A percentile compares a stretch with the other conserved stretches of the same genome.
Evolutionary conservation across 2,113 vertebrate genomes (phyloP).

Genomic region (Probosciger aterrimus): DNA sequence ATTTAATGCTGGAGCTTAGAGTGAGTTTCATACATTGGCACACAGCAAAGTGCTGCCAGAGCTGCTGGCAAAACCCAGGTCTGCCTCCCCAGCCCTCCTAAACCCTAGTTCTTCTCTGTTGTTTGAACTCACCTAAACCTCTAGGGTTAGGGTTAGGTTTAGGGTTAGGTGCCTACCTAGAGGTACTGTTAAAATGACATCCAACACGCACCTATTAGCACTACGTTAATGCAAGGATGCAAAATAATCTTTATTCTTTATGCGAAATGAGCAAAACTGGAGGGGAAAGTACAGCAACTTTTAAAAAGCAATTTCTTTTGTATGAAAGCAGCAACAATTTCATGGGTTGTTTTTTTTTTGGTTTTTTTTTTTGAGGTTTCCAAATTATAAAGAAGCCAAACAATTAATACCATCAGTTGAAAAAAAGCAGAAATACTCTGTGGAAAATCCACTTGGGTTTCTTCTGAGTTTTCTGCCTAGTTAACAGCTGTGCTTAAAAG

Average conservation of each 20-base stretch:
- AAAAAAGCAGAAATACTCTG: background rate
- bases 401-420: background rate
- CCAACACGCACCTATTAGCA: rapidly evolving
- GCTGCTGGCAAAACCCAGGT: background rate
- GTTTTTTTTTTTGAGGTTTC: background rate
- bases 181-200: background rate
- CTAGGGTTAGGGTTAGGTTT: background rate
- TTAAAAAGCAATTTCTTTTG: background rate
- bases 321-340: background rate
- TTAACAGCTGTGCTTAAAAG: background rate
- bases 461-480: background rate
- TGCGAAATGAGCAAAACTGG: background rate
- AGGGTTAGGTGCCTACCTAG: background rate
- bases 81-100: background rate
- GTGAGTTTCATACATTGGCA: background rate
- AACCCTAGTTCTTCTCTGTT: background rate
- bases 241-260: background rate
- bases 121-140: background rate
- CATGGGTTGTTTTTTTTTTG: background rate
- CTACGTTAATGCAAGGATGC: background rate
- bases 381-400: background rate
- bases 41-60: background rate
- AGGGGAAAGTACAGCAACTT: background rate
- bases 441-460: background rate
- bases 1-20: background rate